Percentiles rank a stretch among this genome's conserved stretches.
Evolutionary conservation across 2,797 vertebrate genomes (phyloP).

Genomic region (Betta splendens): DNA sequence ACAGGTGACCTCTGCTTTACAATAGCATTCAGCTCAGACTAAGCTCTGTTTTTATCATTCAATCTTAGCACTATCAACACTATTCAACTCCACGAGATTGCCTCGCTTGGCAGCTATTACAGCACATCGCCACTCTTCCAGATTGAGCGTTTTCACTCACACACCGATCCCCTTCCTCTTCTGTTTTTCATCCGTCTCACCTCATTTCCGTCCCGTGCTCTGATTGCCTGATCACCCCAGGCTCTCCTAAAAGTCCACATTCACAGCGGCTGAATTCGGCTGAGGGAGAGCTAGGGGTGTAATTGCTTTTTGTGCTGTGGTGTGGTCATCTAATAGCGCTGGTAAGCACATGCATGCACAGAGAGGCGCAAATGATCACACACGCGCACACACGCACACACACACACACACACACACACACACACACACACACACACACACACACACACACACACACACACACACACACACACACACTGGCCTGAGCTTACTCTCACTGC

Average conservation of each 20-base stretch:
- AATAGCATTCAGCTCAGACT: conserved; percentile 42
- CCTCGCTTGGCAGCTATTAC: conserved; percentile 56
- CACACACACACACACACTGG: too few relatives aligned
- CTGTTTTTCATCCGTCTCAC: conserved; percentile 68
- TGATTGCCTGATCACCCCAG: conserved; percentile 66
- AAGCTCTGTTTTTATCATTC: conserved; percentile 50
- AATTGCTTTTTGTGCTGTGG: conserved; percentile 68
- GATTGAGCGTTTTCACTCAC: conserved; percentile 68
- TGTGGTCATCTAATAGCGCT: conserved; percentile 57
- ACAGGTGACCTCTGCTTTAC: conserved; percentile 45
- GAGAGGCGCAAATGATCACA: conserved; percentile 19
- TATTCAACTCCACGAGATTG: conserved; percentile 63
- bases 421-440: conserved; percentile 44
- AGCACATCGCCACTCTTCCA: conserved; percentile 62
- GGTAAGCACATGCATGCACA: conserved; percentile 53
- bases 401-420: too few relatives aligned
- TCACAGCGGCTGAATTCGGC: conserved; percentile 55
- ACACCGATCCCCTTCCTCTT: conserved; percentile 51
- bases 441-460: conserved; percentile 17
- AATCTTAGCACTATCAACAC: conserved; percentile 50
- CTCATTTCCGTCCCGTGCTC: conserved; percentile 68
- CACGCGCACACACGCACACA: too few relatives aligned
- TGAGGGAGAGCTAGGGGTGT: conserved; percentile 43
- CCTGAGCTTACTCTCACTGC: conserved; percentile 28
- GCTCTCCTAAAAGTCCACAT: conserved; percentile 65